Percentiles rank a stretch among this genome's conserved stretches.
Evolutionary conservation across 2,113 vertebrate species (phyloP).

Genomic region (Xenotilapia longispinis): DNA sequence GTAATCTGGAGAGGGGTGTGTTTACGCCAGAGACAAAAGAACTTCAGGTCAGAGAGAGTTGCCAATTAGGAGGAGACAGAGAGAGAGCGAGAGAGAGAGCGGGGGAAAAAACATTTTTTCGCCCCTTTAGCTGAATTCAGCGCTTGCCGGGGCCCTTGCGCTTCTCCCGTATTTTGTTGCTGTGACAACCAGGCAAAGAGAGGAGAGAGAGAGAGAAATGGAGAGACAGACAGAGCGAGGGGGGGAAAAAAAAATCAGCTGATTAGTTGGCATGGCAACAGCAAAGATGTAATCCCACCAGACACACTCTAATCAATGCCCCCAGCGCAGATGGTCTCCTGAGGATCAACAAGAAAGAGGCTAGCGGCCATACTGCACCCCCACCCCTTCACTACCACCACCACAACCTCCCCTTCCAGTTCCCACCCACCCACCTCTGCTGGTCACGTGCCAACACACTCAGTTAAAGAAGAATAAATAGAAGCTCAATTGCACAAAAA

Average conservation of each 20-base stretch:
- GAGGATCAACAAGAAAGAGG: constrained; percentile 99
- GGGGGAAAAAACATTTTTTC: constrained; percentile 49
- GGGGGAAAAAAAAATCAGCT: constrained; percentile 82
- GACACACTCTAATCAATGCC: constrained; percentile 99
- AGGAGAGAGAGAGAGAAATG: constrained; percentile 26
- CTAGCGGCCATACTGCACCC: constrained; percentile 81
- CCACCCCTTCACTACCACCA: neutral
- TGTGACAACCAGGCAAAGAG: constrained; percentile 82
- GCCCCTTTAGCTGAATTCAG: constrained; percentile 92
- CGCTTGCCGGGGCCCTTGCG: constrained; percentile 68
- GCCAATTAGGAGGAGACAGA: constrained; percentile 89
- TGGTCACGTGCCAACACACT: constrained; percentile 77
- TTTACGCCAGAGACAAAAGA: constrained; percentile 76
- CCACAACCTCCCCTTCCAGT: neutral
- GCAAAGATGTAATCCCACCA: constrained; percentile 99
- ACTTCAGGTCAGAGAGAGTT: constrained; percentile 84
- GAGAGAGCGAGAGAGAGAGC: constrained; percentile 11
- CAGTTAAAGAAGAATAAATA: constrained; percentile 26
- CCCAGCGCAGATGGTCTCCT: constrained; percentile 98
- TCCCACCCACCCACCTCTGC: neutral
- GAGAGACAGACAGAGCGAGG: constrained; percentile 24
- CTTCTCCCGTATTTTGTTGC: constrained; percentile 94
- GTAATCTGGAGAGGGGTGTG: constrained; percentile 59
- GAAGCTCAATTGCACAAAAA: neutral
- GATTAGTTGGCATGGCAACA: constrained; percentile 99